Conservation (phyloP, 2,797 vertebrate genomes). For the Potorous gilbertii region DNA sequence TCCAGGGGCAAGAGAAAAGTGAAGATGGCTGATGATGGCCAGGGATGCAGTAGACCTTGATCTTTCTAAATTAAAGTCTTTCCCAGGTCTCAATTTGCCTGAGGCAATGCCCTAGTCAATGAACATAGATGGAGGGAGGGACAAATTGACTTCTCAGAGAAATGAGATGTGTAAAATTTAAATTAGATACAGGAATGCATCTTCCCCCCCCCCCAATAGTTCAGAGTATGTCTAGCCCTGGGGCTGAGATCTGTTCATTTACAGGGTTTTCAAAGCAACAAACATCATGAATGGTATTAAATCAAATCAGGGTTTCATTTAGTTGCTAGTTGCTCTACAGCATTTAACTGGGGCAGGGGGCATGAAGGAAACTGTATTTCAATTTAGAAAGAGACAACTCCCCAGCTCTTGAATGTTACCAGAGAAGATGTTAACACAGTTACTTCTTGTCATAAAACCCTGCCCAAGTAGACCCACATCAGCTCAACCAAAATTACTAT, state of each 20-base stretch:
- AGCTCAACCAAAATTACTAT: background rate
- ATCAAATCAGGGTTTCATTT: conserved; percentile 28
- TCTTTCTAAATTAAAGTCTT: background rate
- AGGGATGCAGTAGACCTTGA: background rate
- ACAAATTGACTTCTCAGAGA: background rate
- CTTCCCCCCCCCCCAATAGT: background rate
- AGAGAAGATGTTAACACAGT: background rate
- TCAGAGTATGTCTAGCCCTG: conserved; percentile 9
- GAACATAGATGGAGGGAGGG: background rate
- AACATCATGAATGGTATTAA: conserved; percentile 1
- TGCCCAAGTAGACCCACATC: background rate
- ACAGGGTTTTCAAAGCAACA: conserved; percentile 45
- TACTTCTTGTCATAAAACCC: background rate
- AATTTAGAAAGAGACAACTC: conserved; percentile 37
- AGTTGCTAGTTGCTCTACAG: conserved; percentile 46
- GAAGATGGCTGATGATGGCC: background rate
- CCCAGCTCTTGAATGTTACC: rapidly evolving
- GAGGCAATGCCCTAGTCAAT: background rate
- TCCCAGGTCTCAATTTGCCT: background rate
- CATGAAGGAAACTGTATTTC: conserved; percentile 48
- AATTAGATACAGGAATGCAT: background rate
- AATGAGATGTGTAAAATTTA: background rate
- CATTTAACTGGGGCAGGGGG: background rate
- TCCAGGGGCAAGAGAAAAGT: background rate
- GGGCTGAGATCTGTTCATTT: background rate